Evolutionary conservation across 2,113 vertebrate genomes (phyloP), one percentile per base, ranked within the genome.

Genomic region (Elephantulus edwardii): DNA sequence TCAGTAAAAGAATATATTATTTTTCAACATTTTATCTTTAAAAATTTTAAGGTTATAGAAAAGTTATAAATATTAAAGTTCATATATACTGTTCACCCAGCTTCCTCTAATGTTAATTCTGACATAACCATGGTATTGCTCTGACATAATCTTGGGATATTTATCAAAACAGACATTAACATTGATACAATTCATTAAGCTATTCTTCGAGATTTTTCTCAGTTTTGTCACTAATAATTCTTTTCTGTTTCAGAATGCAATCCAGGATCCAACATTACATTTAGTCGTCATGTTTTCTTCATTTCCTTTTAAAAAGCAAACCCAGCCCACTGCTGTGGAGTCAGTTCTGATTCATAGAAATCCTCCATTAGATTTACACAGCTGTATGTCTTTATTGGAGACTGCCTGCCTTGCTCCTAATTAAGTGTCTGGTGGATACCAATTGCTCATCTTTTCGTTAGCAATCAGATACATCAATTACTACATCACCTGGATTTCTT

Each of bases 11-110:
- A n/a, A 1, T 48, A 22, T 84, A 83, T 74, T 83, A 62, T 74
- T 4, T 58, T 81, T 92, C 26, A 79, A 6, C 6, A 30, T 71
- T 93, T 94, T 82, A 81, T 86, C 91, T 94, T 90, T 42, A 89
- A 93, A 89, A 86, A 89, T 81, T 76, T 62, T 71, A 91, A 17
- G 54, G 80, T 85, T 72, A 38, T 5, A 64, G 58, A 75, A 56
- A 52, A 75, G 11, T 92, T 93, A 48, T 26, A 78, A 89, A 78
- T 77, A 56, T 0, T 52, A 10, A 80, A 62, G 16, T 48, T 40
- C 24, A 24, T 8, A 33, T 88, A 33, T 89, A 10, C 11, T 3
- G 13, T 86, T 87, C 74, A 42, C 60, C 19, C 3, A 84, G 7
- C 3, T 86, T 80, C 44, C 30, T 94, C 44, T 83, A 35, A 14